Conservation (phyloP, 2,888 invertebrate species). For the Hypomecis punctinalis region DNA sequence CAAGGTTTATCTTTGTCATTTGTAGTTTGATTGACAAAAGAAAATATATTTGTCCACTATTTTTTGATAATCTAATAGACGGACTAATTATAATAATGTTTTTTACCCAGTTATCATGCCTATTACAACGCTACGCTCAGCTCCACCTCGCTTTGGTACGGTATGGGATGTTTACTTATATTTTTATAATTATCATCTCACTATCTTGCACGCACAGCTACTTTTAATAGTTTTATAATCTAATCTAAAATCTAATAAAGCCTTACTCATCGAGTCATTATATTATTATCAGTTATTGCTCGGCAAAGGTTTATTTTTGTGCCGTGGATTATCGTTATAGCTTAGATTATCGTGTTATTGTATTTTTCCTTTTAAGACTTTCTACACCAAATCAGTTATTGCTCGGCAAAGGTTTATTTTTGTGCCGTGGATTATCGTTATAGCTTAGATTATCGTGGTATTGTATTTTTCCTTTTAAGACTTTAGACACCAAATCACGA, state of each 20-base stretch:
- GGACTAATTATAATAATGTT: too few relatives aligned
- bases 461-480: neutral
- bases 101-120: too few relatives aligned
- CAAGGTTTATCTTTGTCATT: too few relatives aligned
- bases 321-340: neutral
- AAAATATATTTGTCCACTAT: too few relatives aligned
- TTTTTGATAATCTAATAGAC: too few relatives aligned
- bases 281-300: slow-evolving; percentile 3
- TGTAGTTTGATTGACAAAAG: too few relatives aligned
- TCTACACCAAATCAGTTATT: neutral
- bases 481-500: slow-evolving; percentile 5
- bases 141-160: too few relatives aligned
- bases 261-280: slow-evolving; percentile 1
- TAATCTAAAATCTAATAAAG: neutral
- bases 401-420: slow-evolving; percentile 8
- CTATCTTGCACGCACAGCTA: too few relatives aligned
- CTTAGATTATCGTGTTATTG: slow-evolving; percentile 1
- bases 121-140: too few relatives aligned
- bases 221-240: neutral
- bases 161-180: too few relatives aligned
- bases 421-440: neutral
- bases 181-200: too few relatives aligned
- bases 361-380: neutral
- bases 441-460: slow-evolving; percentile 1
- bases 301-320: slow-evolving; percentile 6